Percentiles rank a stretch among this genome's conserved stretches.
Evolutionary conservation across 2,888 invertebrate genomes (phyloP).

Genomic region (Anagyrus pseudococci): DNA sequence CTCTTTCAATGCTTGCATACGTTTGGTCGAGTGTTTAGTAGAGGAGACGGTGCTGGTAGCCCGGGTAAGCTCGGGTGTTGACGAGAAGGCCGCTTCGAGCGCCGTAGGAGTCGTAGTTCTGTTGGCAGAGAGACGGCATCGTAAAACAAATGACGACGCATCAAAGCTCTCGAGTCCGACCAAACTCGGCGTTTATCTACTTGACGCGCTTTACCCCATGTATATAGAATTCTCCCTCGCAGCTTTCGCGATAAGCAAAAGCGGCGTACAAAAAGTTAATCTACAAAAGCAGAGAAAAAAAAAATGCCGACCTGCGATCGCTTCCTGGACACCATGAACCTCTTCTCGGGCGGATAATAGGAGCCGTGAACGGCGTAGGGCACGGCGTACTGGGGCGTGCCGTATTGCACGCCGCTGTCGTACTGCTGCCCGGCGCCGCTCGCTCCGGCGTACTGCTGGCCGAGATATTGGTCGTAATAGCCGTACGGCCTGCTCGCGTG

Average conservation of each 20-base stretch:
- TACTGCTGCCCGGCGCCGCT: constrained; percentile 45
- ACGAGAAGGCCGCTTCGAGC: constrained; percentile 49
- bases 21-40: constrained; percentile 43
- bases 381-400: constrained; percentile 47
- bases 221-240: not conserved
- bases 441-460: constrained; percentile 39
- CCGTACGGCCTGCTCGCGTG: constrained; percentile 42
- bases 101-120: constrained; percentile 53
- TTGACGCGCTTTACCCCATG: no score
- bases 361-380: constrained; percentile 46
- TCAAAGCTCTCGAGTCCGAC: not conserved
- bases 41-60: constrained; percentile 51
- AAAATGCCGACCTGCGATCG: constrained; percentile 50
- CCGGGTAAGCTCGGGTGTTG: constrained; percentile 49
- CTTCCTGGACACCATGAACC: constrained; percentile 56
- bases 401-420: constrained; percentile 44
- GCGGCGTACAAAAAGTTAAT: no score
- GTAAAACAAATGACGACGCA: no score
- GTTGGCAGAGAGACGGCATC: not conserved
- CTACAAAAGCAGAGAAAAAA: not conserved
- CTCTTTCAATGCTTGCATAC: not conserved
- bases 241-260: no score
- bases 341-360: constrained; percentile 55
- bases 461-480: constrained; percentile 51
- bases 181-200: no score